Evolutionary conservation across 2,113 vertebrate genomes (phyloP).

Genomic region (Hemicordylus capensis): DNA sequence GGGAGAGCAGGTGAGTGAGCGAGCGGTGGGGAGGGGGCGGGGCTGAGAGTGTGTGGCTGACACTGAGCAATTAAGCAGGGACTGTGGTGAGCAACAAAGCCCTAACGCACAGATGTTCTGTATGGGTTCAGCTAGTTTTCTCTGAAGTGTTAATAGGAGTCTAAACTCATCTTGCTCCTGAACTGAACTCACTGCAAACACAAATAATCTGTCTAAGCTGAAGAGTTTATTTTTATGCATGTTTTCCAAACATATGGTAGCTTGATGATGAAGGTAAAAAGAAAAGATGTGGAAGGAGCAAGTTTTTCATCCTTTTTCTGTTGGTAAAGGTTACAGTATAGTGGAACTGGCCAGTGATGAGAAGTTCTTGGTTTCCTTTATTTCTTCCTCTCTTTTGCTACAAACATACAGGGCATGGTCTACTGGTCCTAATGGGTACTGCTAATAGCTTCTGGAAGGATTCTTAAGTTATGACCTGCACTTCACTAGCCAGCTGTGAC

Average conservation of each 20-base stretch:
- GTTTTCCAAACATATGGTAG: constrained; percentile 13
- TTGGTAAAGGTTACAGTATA: not conserved
- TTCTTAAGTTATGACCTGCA: not conserved
- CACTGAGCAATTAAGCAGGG: too few species aligned
- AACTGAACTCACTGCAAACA: constrained; percentile 49
- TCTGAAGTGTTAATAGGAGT: constrained; percentile 45
- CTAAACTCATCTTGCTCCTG: constrained; percentile 37
- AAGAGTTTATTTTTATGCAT: constrained; percentile 48
- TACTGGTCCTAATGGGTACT: not conserved
- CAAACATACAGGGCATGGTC: not conserved
- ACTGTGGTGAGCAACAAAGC: too few species aligned
- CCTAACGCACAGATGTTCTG: too few species aligned
- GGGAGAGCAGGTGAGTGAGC: too few species aligned
- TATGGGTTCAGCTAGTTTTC: too few species aligned
- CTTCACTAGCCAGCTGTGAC: not conserved
- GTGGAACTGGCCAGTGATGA: not conserved
- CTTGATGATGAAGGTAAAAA: constrained; percentile 1
- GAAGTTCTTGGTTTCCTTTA: not conserved
- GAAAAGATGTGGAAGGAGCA: not conserved
- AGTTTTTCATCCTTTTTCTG: not conserved
- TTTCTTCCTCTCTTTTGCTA: not conserved
- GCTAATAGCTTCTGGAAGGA: not conserved
- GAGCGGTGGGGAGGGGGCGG: too few species aligned
- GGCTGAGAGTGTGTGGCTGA: too few species aligned
- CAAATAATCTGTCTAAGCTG: constrained; percentile 52